These are phyloP conservation scores for Pentamera pediparva DNA, from an alignment of 53 echinoderm and acorn worm species.

Conservation along the genomic window DNA sequence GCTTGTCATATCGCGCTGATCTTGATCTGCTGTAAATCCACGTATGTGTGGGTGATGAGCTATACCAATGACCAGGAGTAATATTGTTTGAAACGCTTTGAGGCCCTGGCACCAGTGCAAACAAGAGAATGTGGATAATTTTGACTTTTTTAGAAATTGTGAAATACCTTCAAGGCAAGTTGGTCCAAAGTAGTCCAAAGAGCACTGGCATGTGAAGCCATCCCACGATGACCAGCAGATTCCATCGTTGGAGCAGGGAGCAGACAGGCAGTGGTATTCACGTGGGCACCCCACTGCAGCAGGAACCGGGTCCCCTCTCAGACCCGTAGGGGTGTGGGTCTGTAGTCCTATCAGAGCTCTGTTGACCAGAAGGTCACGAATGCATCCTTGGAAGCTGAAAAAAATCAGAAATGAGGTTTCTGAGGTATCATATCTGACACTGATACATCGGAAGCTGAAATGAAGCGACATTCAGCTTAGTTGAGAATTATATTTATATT, in stretches of 20 bases:
- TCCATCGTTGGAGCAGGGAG: constrained; percentile 75
- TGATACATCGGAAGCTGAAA: too few species aligned
- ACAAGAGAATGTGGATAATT: too few species aligned
- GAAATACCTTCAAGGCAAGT: constrained; percentile 84
- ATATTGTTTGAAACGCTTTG: too few species aligned
- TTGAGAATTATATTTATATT: too few species aligned
- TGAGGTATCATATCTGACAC: background rate
- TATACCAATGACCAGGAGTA: too few species aligned
- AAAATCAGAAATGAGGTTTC: background rate
- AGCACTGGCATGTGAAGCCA: constrained; percentile 70
- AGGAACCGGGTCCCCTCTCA: constrained; percentile 48
- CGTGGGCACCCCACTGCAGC: constrained; percentile 84
- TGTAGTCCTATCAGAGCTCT: constrained; percentile 56
- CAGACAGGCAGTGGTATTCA: constrained; percentile 63
- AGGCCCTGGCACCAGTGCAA: too few species aligned
- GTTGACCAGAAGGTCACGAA: constrained; percentile 62
- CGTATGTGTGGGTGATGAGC: too few species aligned
- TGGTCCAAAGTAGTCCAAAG: constrained; percentile 65
- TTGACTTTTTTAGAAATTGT: too few species aligned
- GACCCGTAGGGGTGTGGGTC: constrained; percentile 45
- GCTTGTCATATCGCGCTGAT: too few species aligned
- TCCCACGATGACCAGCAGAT: constrained; percentile 64
- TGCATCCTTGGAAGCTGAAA: constrained; percentile 84
- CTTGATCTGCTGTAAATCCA: too few species aligned
- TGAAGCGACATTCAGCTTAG: too few species aligned